Evolutionary conservation across 2,797 vertebrate genomes (phyloP).

Genomic region (Phaenicophaeus curvirostris): DNA sequence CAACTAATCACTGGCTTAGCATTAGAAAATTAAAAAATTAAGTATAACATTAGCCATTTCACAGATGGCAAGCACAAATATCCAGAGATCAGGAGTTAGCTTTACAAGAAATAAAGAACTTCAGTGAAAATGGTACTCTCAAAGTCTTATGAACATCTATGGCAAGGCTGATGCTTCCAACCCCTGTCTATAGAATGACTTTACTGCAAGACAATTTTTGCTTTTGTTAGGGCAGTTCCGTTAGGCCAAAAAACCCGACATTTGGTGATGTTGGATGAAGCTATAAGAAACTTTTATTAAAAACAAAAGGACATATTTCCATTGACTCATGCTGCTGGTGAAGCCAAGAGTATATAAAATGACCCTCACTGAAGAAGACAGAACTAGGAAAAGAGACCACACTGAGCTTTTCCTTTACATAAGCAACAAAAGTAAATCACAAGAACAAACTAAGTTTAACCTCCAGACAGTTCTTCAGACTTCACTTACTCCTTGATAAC

Average conservation of each 20-base stretch:
- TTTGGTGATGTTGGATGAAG: background rate
- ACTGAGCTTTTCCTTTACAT: background rate
- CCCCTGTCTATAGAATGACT: background rate
- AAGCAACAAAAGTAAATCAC: background rate
- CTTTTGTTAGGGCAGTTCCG: background rate
- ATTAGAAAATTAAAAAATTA: background rate
- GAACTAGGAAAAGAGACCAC: background rate
- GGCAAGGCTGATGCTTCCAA: background rate
- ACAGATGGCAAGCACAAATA: background rate
- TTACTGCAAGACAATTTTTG: background rate
- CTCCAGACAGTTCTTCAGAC: background rate
- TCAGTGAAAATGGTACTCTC: background rate
- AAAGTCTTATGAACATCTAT: background rate
- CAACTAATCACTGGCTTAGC: background rate
- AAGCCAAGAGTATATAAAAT: background rate
- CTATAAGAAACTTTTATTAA: background rate
- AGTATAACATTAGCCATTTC: background rate
- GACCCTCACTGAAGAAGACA: background rate
- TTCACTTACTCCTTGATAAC: background rate
- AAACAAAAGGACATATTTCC: background rate
- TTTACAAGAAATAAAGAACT: background rate
- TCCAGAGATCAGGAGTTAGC: background rate
- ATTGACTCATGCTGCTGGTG: background rate
- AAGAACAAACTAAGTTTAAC: background rate
- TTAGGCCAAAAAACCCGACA: background rate